Conservation (phyloP, 2,888 invertebrate species). For the Drosophila nigricruria region DNA sequence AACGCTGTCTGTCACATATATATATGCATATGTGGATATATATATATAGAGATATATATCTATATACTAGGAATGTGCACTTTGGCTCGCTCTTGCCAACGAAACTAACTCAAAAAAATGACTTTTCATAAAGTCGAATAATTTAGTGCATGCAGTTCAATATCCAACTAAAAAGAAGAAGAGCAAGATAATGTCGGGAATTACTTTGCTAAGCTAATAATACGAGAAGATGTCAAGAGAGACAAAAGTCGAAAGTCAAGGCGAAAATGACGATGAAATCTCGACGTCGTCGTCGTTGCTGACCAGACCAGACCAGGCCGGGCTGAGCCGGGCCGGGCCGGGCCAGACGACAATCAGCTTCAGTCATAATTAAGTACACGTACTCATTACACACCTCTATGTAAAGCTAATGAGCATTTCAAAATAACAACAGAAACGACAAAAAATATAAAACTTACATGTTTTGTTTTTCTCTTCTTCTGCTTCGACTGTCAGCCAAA, state of each 20-base stretch:
- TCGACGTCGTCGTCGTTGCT: constrained; percentile 24
- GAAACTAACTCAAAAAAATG: constrained; percentile 8
- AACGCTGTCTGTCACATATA: constrained; percentile 1
- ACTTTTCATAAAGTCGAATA: constrained; percentile 53
- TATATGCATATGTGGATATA: background rate
- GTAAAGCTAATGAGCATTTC: constrained; percentile 38
- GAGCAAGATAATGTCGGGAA: constrained; percentile 22
- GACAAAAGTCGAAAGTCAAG: constrained; percentile 74
- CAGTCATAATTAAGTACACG: constrained; percentile 41
- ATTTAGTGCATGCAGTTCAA: constrained; percentile 67
- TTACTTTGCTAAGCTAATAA: constrained; percentile 57
- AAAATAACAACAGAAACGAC: constrained; percentile 27
- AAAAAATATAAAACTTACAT: constrained; percentile 52
- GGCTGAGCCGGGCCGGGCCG: background rate
- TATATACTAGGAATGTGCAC: constrained; percentile 8
- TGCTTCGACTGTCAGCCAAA: constrained; percentile 41
- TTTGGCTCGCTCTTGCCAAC: constrained; percentile 3
- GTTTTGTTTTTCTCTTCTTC: constrained; percentile 11
- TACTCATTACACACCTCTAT: constrained; percentile 20
- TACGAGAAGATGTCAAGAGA: constrained; percentile 73
- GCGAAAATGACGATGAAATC: constrained; percentile 39
- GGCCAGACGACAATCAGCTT: constrained; percentile 10
- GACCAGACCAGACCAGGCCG: constrained; percentile 33
- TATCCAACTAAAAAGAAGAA: constrained; percentile 23
- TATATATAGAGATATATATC: background rate